Evolutionary conservation across 2,888 invertebrate genomes (phyloP), one percentile per base, ranked within the genome.

Genomic region (Venusia cambrica): DNA sequence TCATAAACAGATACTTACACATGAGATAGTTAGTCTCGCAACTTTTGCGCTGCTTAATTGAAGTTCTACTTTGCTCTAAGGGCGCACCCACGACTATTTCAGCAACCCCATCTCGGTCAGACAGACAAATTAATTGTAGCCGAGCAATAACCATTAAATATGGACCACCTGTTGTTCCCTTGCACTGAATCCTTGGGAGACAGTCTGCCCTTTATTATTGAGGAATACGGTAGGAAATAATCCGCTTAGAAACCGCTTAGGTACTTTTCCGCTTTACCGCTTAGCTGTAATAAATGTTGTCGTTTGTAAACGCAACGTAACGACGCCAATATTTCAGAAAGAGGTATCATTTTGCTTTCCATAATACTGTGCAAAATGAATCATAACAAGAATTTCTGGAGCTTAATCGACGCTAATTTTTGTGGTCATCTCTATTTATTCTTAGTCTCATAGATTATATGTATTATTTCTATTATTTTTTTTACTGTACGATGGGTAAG

Each of bases 91-190:
- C 21, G 29, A 28, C 57, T 61, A 54, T 53, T 57, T 53, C 45
- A 57, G 44, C 44, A 46, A 58, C 49, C 34, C 48, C 37, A 57
- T 60, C 55, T 60, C 53, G 51, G 50, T 48, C 57, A 54, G 58
- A 57, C 55, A 57, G 60, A 71, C 62, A 75, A 76, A 78, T 76
- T 76, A 76, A 76, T 72, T 67, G 69, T 63, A 64, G 54, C 57
- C 62, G 53, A 62, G 62, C 62, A 65, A 65, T 72, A 65, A 70
- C 66, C 64, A 63, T 72, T 73, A 73, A 73, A 76, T 73, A 76
- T 76, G 49, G 58, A 62, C 72, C 66, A 75, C 76, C 72, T 79
- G 77, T 80, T 73, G 73, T 56, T 40, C 49, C 38, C 19, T n/a
- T n/a, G 20, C 36, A 43, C 34, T 51, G 46, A 49, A 50, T 35